A percentile compares a stretch with the other conserved stretches of the same genome.
These are phyloP conservation scores for Achlya flavicornis DNA, from an alignment of 2,888 invertebrate species.

Conservation along the genomic window DNA sequence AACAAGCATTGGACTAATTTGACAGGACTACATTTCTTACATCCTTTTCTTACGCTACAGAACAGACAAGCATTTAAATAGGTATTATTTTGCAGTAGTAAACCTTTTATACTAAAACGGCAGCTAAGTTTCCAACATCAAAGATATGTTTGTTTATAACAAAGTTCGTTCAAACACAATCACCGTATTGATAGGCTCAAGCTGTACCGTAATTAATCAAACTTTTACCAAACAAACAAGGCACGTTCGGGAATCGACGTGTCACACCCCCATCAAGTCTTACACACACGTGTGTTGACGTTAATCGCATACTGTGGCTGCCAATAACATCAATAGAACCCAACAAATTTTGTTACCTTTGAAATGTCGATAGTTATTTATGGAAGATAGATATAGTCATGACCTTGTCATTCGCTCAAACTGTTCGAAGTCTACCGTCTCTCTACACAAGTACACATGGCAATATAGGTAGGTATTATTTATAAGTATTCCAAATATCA, in stretches of 20 bases:
- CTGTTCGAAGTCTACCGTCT: neutral
- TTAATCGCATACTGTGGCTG: conserved; percentile 36
- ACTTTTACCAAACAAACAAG: conserved; percentile 32
- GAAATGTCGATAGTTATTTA: neutral
- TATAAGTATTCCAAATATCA: too few species aligned
- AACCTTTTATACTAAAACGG: too few species aligned
- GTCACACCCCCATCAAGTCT: conserved; percentile 48
- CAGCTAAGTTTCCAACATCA: neutral
- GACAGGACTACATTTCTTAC: too few species aligned
- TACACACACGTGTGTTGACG: conserved; percentile 39
- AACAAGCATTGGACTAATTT: too few species aligned
- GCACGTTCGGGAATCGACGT: conserved; percentile 20
- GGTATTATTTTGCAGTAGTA: too few species aligned
- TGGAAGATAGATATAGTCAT: too few species aligned
- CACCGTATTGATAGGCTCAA: neutral
- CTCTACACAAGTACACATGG: too few species aligned
- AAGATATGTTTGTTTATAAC: conserved; percentile 1
- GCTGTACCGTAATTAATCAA: conserved; percentile 30
- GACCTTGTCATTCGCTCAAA: too few species aligned
- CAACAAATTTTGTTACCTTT: conserved; percentile 9
- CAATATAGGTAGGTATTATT: too few species aligned
- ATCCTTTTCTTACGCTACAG: too few species aligned
- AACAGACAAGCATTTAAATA: too few species aligned
- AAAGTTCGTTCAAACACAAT: conserved; percentile 11
- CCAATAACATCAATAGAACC: conserved; percentile 28